These are phyloP conservation scores for Blomia tropicalis DNA, from an alignment of 2,888 invertebrate species.

Conservation along the genomic window DNA sequence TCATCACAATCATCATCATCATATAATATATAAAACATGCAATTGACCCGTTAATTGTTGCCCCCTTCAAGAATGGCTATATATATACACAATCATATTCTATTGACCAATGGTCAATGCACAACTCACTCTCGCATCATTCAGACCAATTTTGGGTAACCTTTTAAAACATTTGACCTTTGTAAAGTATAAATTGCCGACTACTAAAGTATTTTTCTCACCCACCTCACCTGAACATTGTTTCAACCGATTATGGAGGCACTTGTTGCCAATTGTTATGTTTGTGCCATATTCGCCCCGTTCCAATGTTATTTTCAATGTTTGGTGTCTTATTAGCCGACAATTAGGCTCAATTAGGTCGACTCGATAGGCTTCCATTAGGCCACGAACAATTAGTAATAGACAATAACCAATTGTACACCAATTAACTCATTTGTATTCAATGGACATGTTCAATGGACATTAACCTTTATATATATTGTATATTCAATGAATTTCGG, in stretches of 20 bases:
- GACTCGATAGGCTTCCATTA: too few relatives aligned
- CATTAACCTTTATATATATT: too few relatives aligned
- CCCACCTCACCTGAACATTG: neutral
- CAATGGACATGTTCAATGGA: neutral
- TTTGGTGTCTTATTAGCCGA: neutral
- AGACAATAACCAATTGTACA: neutral
- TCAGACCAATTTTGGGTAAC: neutral
- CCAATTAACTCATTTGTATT: constrained; percentile 10
- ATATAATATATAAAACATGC: neutral
- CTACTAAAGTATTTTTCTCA: neutral
- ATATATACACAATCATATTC: too few relatives aligned
- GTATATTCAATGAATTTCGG: neutral
- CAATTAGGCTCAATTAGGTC: constrained; percentile 8
- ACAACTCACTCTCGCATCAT: neutral
- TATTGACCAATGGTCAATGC: too few relatives aligned
- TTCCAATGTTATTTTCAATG: neutral
- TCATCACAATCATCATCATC: neutral
- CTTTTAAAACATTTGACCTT: constrained; percentile 15
- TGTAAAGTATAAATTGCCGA: neutral
- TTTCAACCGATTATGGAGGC: constrained; percentile 2
- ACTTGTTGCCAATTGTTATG: neutral
- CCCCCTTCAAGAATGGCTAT: too few relatives aligned
- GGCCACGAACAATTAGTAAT: neutral
- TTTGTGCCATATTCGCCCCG: neutral
- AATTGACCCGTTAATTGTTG: neutral